phyloP scores from a whole-genome alignment of 2,888 invertebrate genomes.

The Lycaena phlaeas region DNA sequence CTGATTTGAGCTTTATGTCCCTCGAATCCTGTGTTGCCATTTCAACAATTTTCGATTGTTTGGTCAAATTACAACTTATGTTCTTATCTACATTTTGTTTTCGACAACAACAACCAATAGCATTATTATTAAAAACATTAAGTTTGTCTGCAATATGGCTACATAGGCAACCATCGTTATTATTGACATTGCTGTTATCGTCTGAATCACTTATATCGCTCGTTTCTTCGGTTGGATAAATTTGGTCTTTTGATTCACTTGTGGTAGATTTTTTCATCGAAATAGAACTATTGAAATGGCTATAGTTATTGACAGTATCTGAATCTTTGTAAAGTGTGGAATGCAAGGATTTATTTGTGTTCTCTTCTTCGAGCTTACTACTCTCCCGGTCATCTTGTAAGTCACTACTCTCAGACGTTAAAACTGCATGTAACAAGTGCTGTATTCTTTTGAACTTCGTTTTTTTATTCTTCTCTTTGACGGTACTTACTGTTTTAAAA shows the following conservation, averaged over 20 bases:
- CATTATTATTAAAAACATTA: slow-evolving; percentile 24
- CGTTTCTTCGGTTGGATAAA: slow-evolving; percentile 29
- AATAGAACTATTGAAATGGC: slow-evolving; percentile 25
- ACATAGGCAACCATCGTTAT: too few species aligned
- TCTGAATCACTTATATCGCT: slow-evolving; percentile 24
- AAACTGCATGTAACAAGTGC: slow-evolving; percentile 36
- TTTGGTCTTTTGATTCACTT: slow-evolving; percentile 13
- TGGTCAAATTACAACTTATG: slow-evolving; percentile 28
- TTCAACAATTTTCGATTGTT: slow-evolving; percentile 27
- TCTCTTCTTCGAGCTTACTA: too few species aligned
- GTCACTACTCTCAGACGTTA: slow-evolving; percentile 41
- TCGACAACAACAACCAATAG: slow-evolving; percentile 30
- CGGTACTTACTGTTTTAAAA: slow-evolving; percentile 31
- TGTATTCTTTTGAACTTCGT: slow-evolving; percentile 29
- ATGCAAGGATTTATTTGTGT: background rate
- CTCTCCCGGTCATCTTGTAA: too few species aligned
- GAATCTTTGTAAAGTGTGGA: slow-evolving; percentile 28
- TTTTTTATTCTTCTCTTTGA: slow-evolving; percentile 30
- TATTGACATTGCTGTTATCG: too few species aligned
- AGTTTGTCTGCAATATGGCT: slow-evolving; percentile 34
- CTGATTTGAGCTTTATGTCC: slow-evolving; percentile 24
- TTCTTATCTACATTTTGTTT: slow-evolving; percentile 24
- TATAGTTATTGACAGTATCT: slow-evolving; percentile 39
- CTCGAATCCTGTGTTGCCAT: slow-evolving; percentile 37
- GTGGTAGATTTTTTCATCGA: slow-evolving; percentile 13